Percentiles rank a stretch among this genome's conserved stretches.
Evolutionary conservation across 1,140 invertebrate genomes (phyloP).

Genomic region (Hylaeus anthracinus): DNA sequence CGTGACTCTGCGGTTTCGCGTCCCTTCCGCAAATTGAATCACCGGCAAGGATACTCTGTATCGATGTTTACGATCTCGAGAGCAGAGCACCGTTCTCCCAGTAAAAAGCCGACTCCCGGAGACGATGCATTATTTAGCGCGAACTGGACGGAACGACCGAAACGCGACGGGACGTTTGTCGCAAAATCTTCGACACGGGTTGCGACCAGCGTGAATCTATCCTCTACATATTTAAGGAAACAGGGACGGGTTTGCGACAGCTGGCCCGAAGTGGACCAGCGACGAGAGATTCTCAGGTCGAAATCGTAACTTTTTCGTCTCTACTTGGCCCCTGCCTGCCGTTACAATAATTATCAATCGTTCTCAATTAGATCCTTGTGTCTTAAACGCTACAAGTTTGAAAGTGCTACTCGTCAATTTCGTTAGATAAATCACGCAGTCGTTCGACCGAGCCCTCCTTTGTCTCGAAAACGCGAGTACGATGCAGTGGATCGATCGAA

Average conservation of each 20-base stretch:
- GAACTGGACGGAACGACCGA: constrained; percentile 1
- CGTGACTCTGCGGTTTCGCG: constrained; percentile 57
- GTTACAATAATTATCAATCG: too few relatives aligned
- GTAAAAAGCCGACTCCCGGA: not conserved
- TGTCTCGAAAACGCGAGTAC: too few relatives aligned
- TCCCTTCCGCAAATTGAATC: constrained; percentile 63
- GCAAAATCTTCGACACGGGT: constrained; percentile 6
- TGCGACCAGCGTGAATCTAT: constrained; percentile 27
- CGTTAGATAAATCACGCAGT: too few relatives aligned
- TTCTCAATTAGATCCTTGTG: too few relatives aligned
- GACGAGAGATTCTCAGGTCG: too few relatives aligned
- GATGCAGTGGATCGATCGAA: constrained; percentile 5
- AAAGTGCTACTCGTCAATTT: too few relatives aligned
- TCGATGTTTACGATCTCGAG: constrained; percentile 58
- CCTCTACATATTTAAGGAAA: not conserved
- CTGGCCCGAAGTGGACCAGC: too few relatives aligned
- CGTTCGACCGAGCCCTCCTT: too few relatives aligned
- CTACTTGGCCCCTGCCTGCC: too few relatives aligned
- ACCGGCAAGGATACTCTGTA: constrained; percentile 50
- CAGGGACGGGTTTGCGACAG: too few relatives aligned
- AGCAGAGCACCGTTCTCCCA: constrained; percentile 21
- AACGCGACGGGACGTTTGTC: not conserved
- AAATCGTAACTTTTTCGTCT: too few relatives aligned
- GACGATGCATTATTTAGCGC: constrained; percentile 38
- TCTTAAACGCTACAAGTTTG: too few relatives aligned